phyloP scores from a whole-genome alignment of 1,140 invertebrate genomes.

The Zaprionus kolodkinae region DNA sequence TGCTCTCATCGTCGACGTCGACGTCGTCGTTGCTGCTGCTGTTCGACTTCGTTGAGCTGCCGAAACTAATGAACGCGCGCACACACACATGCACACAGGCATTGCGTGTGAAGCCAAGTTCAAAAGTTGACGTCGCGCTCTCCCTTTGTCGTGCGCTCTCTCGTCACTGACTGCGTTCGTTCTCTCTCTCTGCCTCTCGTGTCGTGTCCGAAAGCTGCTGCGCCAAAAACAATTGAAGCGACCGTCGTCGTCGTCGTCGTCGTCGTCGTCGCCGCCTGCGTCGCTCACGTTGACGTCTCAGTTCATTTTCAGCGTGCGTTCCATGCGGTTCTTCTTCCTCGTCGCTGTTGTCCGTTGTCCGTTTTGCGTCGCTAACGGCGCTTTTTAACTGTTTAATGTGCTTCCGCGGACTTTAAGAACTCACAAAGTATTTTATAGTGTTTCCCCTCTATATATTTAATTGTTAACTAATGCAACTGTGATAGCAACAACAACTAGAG shows the following conservation, averaged over 20 bases:
- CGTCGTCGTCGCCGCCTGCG: slow-evolving; percentile 10
- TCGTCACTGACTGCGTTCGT: not conserved
- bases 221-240: slow-evolving; percentile 54
- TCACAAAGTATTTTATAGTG: slow-evolving; percentile 36
- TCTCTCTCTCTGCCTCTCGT: slow-evolving; percentile 1
- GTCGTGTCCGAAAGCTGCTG: slow-evolving; percentile 53
- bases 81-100: slow-evolving; percentile 14
- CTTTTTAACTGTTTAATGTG: slow-evolving; percentile 50
- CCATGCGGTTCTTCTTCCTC: slow-evolving; percentile 60
- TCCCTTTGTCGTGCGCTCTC: slow-evolving; percentile 19
- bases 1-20: slow-evolving; percentile 1
- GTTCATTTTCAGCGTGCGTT: slow-evolving; percentile 70
- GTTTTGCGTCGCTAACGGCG: slow-evolving; percentile 9
- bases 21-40: slow-evolving; percentile 8
- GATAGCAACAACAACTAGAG: slow-evolving; percentile 51
- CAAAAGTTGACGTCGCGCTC: slow-evolving; percentile 53
- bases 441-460: slow-evolving; percentile 19
- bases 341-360: slow-evolving; percentile 19
- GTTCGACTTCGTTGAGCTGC: slow-evolving; percentile 26
- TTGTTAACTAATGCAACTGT: slow-evolving; percentile 46
- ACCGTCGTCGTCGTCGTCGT: slow-evolving; percentile 19
- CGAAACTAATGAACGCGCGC: slow-evolving; percentile 49
- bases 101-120: slow-evolving; percentile 71
- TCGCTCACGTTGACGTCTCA: slow-evolving; percentile 41
- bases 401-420: slow-evolving; percentile 61